phyloP scores from a whole-genome alignment of 2,888 invertebrate species.

The Drosophila anomalata region DNA sequence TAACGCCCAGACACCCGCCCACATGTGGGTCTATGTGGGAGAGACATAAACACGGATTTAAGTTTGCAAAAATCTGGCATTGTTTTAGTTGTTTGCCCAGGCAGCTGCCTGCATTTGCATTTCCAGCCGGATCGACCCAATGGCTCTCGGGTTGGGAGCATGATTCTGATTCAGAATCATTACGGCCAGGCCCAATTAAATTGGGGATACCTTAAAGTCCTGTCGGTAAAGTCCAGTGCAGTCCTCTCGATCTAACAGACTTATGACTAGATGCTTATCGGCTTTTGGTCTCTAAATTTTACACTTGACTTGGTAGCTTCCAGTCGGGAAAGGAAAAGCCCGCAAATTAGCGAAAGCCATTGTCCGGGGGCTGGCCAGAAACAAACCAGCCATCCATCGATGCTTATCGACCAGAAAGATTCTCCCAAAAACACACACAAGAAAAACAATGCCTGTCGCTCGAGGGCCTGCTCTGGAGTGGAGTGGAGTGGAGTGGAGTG shows the following conservation, averaged over 20 bases:
- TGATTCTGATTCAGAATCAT: background rate
- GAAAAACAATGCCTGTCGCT: conserved; percentile 10
- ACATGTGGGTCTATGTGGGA: background rate
- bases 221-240: background rate
- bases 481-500: no score
- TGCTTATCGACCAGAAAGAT: conserved; percentile 29
- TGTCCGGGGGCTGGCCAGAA: conserved; percentile 9
- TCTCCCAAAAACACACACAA: background rate
- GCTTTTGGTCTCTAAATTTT: conserved; percentile 7
- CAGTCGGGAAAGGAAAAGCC: conserved; percentile 20
- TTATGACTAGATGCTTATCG: conserved; percentile 19
- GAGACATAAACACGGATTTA: conserved; percentile 55
- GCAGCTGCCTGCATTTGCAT: conserved; percentile 44
- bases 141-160: conserved; percentile 24
- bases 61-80: conserved; percentile 52
- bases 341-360: conserved; percentile 37
- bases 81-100: conserved; percentile 42
- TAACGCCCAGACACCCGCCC: conserved; percentile 22
- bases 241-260: conserved; percentile 10
- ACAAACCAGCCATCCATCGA: conserved; percentile 20
- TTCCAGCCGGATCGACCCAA: conserved; percentile 13
- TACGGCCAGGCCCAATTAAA: conserved; percentile 8
- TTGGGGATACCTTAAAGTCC: conserved; percentile 4
- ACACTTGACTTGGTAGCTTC: background rate
- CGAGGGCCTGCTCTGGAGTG: background rate